Base-by-base conservation (phyloP, 2,113 vertebrate species). In the Setophaga coronata region DNA sequence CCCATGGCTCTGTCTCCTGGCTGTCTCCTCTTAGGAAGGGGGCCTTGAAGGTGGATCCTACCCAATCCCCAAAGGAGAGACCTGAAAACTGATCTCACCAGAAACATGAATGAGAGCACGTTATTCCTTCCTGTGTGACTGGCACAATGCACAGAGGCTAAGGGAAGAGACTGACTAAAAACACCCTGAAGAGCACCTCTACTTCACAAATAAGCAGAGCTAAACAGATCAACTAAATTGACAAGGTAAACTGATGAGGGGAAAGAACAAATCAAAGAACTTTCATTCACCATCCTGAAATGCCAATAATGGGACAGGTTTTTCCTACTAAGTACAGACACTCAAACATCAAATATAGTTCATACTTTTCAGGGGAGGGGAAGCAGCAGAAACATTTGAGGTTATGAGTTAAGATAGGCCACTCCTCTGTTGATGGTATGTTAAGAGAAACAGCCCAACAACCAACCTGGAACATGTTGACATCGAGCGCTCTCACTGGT, bases 391-490 rank as follows among this genome's bases (percentile, higher is more conserved):
- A 89, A 66, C 17, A 40, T 34, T 25, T 33, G 17, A 67, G 28
- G 21, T 57, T 43, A 42, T 18, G 61, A 17, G 14, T 51, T 36
- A 67, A 58, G 33, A 57, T 0, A 73, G 26, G 62, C 3, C n/a
- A 40, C 26, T 67, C 45, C 26, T 45, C n/a, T 48, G 3, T 0
- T 10, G 24, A 31, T 1, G 1, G 24, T 4, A 18, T 5, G 7
- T 2, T 16, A 33, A 13, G 25, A 78, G 65, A 19, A 81, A 57
- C 6, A 76, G 31, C 69, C 43, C 66, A 79, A 92, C 91, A 84
- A 83, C 97, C 83, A 86, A 99, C 99, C 98, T 99, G 99, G 91
- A 99, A 99, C 17, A 99, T 97, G 95, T 99, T 99, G 93, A 99
- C 97, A 87, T 99, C 99, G 1, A 99, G 98, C 0, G 99, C 99